Percentiles rank a stretch among this genome's conserved stretches.
Evolutionary conservation across 2,888 invertebrate genomes (phyloP).

Genomic region (Lasius platythorax): DNA sequence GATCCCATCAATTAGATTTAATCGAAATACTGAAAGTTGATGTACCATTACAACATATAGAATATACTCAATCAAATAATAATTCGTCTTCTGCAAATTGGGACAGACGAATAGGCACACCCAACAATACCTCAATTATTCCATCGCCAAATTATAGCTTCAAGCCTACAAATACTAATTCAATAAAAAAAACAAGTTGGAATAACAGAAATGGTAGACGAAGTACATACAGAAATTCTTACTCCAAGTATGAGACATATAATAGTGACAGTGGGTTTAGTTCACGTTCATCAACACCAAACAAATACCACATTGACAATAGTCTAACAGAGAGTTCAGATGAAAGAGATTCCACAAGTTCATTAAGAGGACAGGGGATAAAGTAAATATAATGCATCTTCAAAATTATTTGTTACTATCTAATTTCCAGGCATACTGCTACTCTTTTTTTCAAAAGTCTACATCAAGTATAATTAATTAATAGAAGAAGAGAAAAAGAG

Average conservation of each 20-base stretch:
- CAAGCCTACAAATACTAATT: constrained; percentile 73
- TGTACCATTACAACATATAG: constrained; percentile 77
- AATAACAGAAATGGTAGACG: constrained; percentile 76
- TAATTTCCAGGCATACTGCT: background rate
- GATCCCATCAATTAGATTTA: constrained; percentile 79
- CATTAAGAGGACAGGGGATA: constrained; percentile 78
- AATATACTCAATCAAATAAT: constrained; percentile 76
- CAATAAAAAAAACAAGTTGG: constrained; percentile 80
- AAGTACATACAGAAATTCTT: constrained; percentile 74
- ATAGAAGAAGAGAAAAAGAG: background rate
- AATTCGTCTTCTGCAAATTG: constrained; percentile 75
- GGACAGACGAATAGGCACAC: constrained; percentile 77
- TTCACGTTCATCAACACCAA: constrained; percentile 84
- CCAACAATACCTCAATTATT: constrained; percentile 71
- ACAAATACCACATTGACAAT: constrained; percentile 80
- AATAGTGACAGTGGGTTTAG: constrained; percentile 84
- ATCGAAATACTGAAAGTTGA: constrained; percentile 80
- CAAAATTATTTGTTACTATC: background rate
- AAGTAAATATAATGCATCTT: constrained; percentile 76
- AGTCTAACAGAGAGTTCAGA: constrained; percentile 83
- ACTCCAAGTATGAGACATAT: constrained; percentile 76
- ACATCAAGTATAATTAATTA: background rate
- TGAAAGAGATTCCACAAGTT: constrained; percentile 82
- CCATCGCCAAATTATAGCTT: constrained; percentile 75
- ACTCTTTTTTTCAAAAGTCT: background rate